phyloP scores from a whole-genome alignment of 2,888 invertebrate genomes.

The Melolontha melolontha region DNA sequence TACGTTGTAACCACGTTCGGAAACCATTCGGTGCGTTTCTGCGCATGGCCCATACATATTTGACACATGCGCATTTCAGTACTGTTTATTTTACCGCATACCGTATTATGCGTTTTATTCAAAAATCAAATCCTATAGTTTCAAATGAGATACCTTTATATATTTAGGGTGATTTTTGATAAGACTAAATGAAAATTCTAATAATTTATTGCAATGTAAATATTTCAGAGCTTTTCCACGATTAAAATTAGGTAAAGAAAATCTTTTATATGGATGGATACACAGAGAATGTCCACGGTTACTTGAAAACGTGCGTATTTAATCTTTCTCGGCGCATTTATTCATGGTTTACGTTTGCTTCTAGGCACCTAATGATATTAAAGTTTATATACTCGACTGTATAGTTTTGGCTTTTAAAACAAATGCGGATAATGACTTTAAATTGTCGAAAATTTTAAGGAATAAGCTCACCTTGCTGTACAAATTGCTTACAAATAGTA shows the following conservation, averaged over 20 bases:
- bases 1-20: too few relatives aligned
- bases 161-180: too few relatives aligned
- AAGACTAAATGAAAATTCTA: too few relatives aligned
- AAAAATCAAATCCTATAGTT: too few relatives aligned
- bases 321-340: neutral
- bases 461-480: slow-evolving; percentile 17
- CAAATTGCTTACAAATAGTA: slow-evolving; percentile 6
- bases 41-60: too few relatives aligned
- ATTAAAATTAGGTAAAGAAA: neutral
- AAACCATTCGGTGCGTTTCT: too few relatives aligned
- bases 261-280: slow-evolving; percentile 15
- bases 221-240: slow-evolving; percentile 7
- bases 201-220: too few relatives aligned
- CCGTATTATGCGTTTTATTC: too few relatives aligned
- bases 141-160: too few relatives aligned
- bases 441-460: slow-evolving; percentile 13
- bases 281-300: slow-evolving; percentile 13
- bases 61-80: too few relatives aligned
- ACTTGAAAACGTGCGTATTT: slow-evolving; percentile 21
- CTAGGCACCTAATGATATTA: slow-evolving; percentile 4
- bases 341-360: neutral
- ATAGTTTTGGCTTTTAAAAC: slow-evolving; percentile 22
- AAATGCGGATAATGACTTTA: slow-evolving; percentile 4
- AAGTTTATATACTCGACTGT: slow-evolving; percentile 20
- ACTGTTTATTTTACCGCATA: too few relatives aligned